Conservation (phyloP, 2,888 invertebrate species). For the Oscheius sp. region DNA sequence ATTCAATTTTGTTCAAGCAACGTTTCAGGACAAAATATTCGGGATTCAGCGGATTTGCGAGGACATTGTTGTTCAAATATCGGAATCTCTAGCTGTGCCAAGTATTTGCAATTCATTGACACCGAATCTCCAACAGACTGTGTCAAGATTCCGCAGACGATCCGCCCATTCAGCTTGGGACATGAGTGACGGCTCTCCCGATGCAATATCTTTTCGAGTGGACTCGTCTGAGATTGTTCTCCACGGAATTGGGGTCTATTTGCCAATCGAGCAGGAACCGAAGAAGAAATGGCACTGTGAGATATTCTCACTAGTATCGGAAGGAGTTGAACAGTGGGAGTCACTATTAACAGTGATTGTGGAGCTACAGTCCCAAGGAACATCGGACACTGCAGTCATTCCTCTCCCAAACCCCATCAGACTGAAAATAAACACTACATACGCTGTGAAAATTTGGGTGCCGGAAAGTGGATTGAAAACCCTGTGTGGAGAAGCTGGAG, state of each 20-base stretch:
- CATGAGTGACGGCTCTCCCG: slow-evolving; percentile 94
- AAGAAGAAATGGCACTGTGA: slow-evolving; percentile 43
- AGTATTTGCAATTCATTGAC: slow-evolving; percentile 43
- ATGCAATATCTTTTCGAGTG: slow-evolving; percentile 84
- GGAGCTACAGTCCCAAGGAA: slow-evolving; percentile 2
- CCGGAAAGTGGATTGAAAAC: slow-evolving; percentile 78
- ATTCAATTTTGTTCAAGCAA: background rate
- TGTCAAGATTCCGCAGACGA: slow-evolving; percentile 84
- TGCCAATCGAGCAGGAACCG: slow-evolving; percentile 47
- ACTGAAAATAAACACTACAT: slow-evolving; percentile 56
- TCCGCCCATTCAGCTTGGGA: slow-evolving; percentile 94
- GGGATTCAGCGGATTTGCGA: slow-evolving; percentile 45
- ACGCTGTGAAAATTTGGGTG: slow-evolving; percentile 62
- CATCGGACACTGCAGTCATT: slow-evolving; percentile 39
- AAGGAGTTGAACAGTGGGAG: slow-evolving; percentile 41
- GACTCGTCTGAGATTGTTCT: slow-evolving; percentile 89
- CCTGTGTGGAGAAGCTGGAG: slow-evolving; percentile 92
- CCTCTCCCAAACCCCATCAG: slow-evolving; percentile 47
- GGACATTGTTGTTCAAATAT: slow-evolving; percentile 78
- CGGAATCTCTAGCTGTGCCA: slow-evolving; percentile 79
- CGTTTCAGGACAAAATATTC: slow-evolving; percentile 8
- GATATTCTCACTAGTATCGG: slow-evolving; percentile 12
- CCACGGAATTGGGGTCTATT: slow-evolving; percentile 77
- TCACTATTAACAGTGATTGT: slow-evolving; percentile 45
- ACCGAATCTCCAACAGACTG: slow-evolving; percentile 80